Percentiles rank a stretch among this genome's conserved stretches.
These are phyloP conservation scores for Lophotriccus pileatus DNA, from an alignment of 2,797 vertebrate genomes.

Conservation along the genomic window DNA sequence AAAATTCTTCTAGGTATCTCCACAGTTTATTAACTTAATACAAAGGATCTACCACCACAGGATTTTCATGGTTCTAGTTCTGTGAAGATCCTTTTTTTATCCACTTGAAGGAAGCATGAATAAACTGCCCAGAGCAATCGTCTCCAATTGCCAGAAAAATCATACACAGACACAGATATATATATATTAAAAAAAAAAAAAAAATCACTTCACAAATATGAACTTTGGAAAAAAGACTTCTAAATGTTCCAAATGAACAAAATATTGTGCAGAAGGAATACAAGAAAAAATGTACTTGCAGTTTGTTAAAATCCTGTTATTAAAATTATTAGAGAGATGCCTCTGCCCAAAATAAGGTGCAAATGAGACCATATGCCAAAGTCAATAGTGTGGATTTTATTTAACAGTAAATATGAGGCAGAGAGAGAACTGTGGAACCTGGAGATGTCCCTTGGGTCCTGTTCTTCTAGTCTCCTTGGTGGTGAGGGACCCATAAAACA, in stretches of 20 bases:
- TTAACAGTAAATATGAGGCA: not conserved
- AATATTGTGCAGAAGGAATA: not conserved
- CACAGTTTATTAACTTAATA: not conserved
- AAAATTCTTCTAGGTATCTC: not conserved
- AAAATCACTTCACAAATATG: not conserved
- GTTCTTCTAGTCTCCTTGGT: not conserved
- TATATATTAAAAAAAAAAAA: not conserved
- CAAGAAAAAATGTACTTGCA: not conserved
- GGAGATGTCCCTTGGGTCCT: no score
- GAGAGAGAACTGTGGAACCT: not conserved
- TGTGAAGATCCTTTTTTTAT: not conserved
- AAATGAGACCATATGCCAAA: not conserved
- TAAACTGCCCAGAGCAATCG: not conserved
- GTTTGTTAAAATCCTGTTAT: not conserved
- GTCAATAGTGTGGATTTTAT: not conserved
- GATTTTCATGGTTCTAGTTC: not conserved
- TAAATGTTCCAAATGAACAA: not conserved
- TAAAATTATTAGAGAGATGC: not conserved
- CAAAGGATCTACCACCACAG: not conserved
- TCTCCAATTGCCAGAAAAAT: not conserved
- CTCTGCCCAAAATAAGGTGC: not conserved
- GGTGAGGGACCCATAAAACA: not conserved
- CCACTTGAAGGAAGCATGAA: not conserved
- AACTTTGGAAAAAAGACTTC: not conserved
- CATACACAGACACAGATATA: no score